Evolutionary conservation across 1,140 invertebrate species (phyloP).

Genomic region (Aphaenogaster ashmeadi): DNA sequence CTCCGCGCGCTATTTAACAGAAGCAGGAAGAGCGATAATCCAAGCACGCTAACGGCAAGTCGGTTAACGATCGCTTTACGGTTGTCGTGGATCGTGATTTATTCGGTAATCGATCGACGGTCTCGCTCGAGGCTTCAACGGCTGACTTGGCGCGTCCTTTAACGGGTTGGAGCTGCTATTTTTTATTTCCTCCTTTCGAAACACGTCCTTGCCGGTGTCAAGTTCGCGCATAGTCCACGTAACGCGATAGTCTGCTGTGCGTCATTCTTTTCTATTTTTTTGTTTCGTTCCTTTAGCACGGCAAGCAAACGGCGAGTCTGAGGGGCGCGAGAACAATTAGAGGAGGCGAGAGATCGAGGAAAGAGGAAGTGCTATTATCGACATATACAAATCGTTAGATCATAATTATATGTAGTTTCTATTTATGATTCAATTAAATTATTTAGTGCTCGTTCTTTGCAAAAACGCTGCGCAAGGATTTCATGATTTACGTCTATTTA

Average conservation of each 20-base stretch:
- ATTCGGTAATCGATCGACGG: constrained; percentile 71
- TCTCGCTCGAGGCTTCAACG: constrained; percentile 79
- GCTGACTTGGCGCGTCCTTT: constrained; percentile 85
- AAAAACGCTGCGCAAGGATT: not conserved
- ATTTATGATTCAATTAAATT: not conserved
- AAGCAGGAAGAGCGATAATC: constrained; percentile 50
- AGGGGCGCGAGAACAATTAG: constrained; percentile 18
- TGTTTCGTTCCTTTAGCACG: constrained; percentile 15
- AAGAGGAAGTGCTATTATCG: not conserved
- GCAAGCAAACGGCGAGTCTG: not conserved
- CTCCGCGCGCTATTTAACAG: constrained; percentile 35
- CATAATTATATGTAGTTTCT: not conserved
- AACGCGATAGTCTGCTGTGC: constrained; percentile 70
- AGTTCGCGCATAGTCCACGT: constrained; percentile 83
- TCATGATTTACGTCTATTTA: not conserved
- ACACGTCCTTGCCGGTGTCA: constrained; percentile 86
- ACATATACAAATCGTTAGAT: constrained; percentile 31
- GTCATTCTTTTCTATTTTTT: constrained; percentile 10
- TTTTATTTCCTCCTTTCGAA: constrained; percentile 87
- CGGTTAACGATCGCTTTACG: constrained; percentile 63
- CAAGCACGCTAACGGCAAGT: constrained; percentile 33
- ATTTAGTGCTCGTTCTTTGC: not conserved
- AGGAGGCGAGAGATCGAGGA: not conserved
- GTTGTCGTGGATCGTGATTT: constrained; percentile 68
- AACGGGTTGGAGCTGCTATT: constrained; percentile 81